Evolutionary conservation across 2,888 invertebrate genomes (phyloP), one percentile per base, ranked within the genome.

Genomic region (Liopterus haemorrhoidalis): DNA sequence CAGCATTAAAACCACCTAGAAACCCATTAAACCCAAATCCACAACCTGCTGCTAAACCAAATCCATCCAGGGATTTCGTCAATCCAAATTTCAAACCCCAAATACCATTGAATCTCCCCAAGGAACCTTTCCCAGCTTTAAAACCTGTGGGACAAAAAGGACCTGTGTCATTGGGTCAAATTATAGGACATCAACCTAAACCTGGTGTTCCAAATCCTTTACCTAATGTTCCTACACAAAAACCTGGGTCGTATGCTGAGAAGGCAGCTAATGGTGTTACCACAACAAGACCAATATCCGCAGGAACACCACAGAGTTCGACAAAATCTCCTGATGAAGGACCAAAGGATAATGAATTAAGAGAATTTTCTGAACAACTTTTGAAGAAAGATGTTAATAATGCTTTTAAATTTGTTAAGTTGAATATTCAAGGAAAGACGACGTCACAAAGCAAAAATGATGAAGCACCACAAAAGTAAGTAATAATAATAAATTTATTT

Each of bases 401-500:
- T 63, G 83, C 82, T 27, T 76, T 82, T 4, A 78, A 69, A 59
- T 75, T 76, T 53, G 71, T 87, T n/a, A 78, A 74, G 0, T 59
- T 88, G 2, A 84, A 87, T 63, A 73, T 79, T 48, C 89, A 90
- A 69, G 81, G 80, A 50, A 78, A 78, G 63, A 87, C 87, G 0
- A 75, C 79, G 2, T 82, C 85, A 5, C 74, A 75, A 36, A 81
- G 81, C 11, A 69, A 68, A 40, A 73, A 70, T 9, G 89, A 90
- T 62, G 79, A 81, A 64, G 86, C 89, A 5, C 78, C 86, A 18
- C 66, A 73, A 54, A 82, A 84, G 88, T 89, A 74, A 79, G 82
- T n/a, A n/a, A n/a, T n/a, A n/a, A n/a, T n/a, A n/a, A n/a, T n/a
- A n/a, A n/a, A n/a, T n/a, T n/a, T n/a, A n/a, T n/a, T n/a, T n/a